A percentile compares a stretch with the other conserved stretches of the same genome.
These are phyloP conservation scores for Loripinus fragilis DNA, from an alignment of 2,888 invertebrate species.

Conservation along the genomic window DNA sequence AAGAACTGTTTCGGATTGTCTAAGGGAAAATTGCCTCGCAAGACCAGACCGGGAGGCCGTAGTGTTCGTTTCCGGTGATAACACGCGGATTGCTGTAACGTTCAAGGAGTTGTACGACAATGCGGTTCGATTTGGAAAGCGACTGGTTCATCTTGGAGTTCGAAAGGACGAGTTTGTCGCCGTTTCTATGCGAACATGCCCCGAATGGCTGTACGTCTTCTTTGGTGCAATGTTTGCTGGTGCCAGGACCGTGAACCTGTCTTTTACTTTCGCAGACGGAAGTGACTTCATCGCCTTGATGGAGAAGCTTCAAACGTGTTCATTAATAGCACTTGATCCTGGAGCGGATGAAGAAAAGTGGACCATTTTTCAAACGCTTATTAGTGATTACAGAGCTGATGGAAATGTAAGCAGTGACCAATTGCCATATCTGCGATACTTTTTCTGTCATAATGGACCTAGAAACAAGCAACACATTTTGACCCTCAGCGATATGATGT, in stretches of 20 bases:
- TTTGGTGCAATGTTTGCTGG: conserved; percentile 20
- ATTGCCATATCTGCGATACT: conserved; percentile 14
- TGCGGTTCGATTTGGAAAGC: not conserved
- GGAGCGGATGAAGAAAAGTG: conserved; percentile 1
- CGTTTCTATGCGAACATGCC: conserved; percentile 14
- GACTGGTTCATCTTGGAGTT: not conserved
- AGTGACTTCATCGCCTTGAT: conserved; percentile 17
- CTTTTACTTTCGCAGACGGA: conserved; percentile 20
- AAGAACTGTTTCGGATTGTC: not conserved
- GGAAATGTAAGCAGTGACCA: not conserved
- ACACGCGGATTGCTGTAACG: not conserved
- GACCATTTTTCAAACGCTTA: not conserved
- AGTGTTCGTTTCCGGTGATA: conserved; percentile 8
- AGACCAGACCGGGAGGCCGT: conserved; percentile 4
- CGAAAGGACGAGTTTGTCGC: not conserved
- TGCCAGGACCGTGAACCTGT: not conserved
- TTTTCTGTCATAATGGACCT: conserved; percentile 5
- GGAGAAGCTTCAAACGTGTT: conserved; percentile 17
- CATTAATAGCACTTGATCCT: not conserved
- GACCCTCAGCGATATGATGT: not conserved
- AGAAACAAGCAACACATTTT: not conserved
- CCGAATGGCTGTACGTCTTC: conserved; percentile 9
- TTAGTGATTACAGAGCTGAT: not conserved
- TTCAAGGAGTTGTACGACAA: not conserved
- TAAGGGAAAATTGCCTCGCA: not conserved